A percentile compares a stretch with the other conserved stretches of the same genome.
phyloP scores from a whole-genome alignment of 2,888 invertebrate genomes.

The Volucella zonaria region DNA sequence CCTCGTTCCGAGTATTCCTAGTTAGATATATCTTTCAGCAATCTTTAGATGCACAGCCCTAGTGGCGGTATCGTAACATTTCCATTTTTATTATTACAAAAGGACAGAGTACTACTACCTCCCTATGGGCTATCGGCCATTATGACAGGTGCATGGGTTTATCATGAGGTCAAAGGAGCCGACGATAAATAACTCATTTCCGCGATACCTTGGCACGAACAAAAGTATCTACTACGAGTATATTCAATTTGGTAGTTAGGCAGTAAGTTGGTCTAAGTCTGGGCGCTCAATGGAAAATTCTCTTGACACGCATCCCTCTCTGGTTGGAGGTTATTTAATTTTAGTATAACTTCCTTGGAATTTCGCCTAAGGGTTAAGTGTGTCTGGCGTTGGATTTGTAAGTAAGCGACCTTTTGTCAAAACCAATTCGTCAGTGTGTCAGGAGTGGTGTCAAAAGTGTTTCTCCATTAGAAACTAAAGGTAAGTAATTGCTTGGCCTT shows the following conservation, averaged over 20 bases:
- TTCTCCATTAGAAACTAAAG: constrained; percentile 67
- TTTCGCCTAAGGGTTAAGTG: constrained; percentile 46
- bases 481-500: constrained; percentile 64
- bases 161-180: constrained; percentile 28
- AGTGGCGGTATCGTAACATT: constrained; percentile 63
- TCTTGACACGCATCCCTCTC: constrained; percentile 61
- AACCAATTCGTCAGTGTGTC: constrained; percentile 53
- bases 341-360: constrained; percentile 54
- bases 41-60: constrained; percentile 43
- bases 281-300: constrained; percentile 6
- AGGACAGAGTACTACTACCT: constrained; percentile 31
- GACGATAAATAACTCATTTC: constrained; percentile 46
- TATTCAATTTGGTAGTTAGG: constrained; percentile 46
- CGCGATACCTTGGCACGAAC: not conserved
- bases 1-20: constrained; percentile 24
- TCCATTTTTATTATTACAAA: constrained; percentile 68
- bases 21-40: not conserved
- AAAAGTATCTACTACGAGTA: not conserved
- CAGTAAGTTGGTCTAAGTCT: not conserved
- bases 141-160: constrained; percentile 71
- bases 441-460: constrained; percentile 58
- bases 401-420: constrained; percentile 45
- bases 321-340: constrained; percentile 57
- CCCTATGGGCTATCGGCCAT: constrained; percentile 41
- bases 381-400: not conserved